These are phyloP conservation scores for Parasteatoda lunata DNA, from an alignment of 2,888 invertebrate genomes.

Conservation along the genomic window DNA sequence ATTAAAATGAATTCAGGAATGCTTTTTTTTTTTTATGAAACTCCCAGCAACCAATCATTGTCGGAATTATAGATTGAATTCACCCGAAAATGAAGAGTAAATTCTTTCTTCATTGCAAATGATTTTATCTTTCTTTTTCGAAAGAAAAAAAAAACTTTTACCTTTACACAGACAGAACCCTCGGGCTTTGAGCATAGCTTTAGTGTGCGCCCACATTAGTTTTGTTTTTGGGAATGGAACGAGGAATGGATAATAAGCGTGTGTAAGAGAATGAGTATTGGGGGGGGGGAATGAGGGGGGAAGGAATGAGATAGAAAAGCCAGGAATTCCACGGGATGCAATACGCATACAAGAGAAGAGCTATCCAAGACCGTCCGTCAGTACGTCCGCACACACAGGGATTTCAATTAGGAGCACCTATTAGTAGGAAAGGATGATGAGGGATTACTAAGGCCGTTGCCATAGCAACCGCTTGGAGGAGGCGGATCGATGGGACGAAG, in stretches of 20 bases:
- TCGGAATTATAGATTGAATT: no score
- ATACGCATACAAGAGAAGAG: not conserved
- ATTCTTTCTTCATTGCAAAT: no score
- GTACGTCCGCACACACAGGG: constrained; percentile 28
- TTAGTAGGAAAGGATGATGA: constrained; percentile 66
- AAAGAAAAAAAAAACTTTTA: no score
- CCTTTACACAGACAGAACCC: not conserved
- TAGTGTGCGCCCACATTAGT: constrained; percentile 33
- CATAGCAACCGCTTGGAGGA: constrained; percentile 51
- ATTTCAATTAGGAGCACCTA: constrained; percentile 68
- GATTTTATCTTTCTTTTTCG: no score
- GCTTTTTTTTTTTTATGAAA: no score
- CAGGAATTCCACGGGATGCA: constrained; percentile 14
- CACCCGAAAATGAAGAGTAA: no score
- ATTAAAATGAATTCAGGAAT: no score
- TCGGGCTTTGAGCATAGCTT: constrained; percentile 16
- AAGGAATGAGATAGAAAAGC: not conserved
- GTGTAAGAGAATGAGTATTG: constrained; percentile 14
- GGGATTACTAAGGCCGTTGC: constrained; percentile 62
- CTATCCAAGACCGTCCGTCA: constrained; percentile 22
- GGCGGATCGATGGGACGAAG: constrained; percentile 62
- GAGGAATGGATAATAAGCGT: constrained; percentile 1
- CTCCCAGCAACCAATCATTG: no score
- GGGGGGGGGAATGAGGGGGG: not conserved
- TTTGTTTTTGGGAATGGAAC: constrained; percentile 38